Evolutionary conservation across 1,140 invertebrate species (phyloP).

Genomic region (Zaprionus ornatus): DNA sequence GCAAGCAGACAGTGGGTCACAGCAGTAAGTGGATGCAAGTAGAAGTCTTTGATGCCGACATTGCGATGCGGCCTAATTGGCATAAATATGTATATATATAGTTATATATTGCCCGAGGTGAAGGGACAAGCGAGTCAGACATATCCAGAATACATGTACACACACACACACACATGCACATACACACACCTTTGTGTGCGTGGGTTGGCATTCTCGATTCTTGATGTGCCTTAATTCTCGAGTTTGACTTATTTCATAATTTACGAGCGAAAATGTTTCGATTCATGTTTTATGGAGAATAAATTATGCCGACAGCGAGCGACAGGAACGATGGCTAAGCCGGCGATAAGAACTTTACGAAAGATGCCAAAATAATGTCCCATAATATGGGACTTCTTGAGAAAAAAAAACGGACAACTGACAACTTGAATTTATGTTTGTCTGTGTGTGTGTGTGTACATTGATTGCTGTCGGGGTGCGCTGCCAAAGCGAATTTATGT

Average conservation of each 20-base stretch:
- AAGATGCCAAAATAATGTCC: slow-evolving; percentile 38
- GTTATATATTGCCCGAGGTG: slow-evolving; percentile 1
- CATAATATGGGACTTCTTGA: slow-evolving; percentile 18
- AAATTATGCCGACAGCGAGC: slow-evolving; percentile 58
- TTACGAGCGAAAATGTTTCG: slow-evolving; percentile 78
- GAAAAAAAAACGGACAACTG: slow-evolving; percentile 55
- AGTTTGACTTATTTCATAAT: slow-evolving; percentile 66
- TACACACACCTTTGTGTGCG: neutral
- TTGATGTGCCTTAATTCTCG: slow-evolving; percentile 40
- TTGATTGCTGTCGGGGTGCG: slow-evolving; percentile 61
- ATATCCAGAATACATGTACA: slow-evolving; percentile 7
- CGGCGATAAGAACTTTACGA: slow-evolving; percentile 65
- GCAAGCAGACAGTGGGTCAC: slow-evolving; percentile 13
- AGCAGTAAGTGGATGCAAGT: slow-evolving; percentile 35
- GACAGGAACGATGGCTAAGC: slow-evolving; percentile 48
- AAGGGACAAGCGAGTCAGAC: neutral
- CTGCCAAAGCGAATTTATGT: slow-evolving; percentile 62
- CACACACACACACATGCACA: neutral
- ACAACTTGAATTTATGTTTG: slow-evolving; percentile 71
- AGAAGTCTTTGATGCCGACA: slow-evolving; percentile 31
- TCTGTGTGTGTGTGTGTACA: slow-evolving; percentile 30
- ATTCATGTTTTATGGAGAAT: slow-evolving; percentile 78
- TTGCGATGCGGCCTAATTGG: slow-evolving; percentile 32
- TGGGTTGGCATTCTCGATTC: slow-evolving; percentile 26
- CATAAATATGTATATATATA: slow-evolving; percentile 26